Conservation (phyloP, 1,140 invertebrate species). For the Drosophila kikkawai region DNA sequence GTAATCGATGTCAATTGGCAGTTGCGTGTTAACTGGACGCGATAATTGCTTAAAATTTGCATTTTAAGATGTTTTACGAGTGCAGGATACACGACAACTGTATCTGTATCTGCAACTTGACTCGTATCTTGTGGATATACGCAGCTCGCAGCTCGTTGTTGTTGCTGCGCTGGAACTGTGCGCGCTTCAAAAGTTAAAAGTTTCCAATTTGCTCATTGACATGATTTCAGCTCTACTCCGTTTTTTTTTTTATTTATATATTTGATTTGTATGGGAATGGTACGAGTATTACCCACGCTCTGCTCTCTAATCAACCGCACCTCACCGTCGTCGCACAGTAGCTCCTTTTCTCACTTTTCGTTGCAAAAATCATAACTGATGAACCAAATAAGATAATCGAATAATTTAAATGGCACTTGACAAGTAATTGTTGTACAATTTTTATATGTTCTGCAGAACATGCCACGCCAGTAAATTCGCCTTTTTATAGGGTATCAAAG, state of each 20-base stretch:
- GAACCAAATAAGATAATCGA: too few species aligned
- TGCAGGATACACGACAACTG: conserved; percentile 3
- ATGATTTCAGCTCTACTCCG: conserved; percentile 52
- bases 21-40: conserved; percentile 42
- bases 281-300: conserved; percentile 47
- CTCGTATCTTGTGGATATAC: background rate
- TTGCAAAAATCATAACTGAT: too few species aligned
- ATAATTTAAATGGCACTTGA: too few species aligned
- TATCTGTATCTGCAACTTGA: background rate
- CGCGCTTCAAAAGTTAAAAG: conserved; percentile 47
- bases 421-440: too few species aligned
- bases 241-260: conserved; percentile 5
- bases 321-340: conserved; percentile 9
- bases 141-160: background rate
- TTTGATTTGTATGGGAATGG: conserved; percentile 9
- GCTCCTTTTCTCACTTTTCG: too few species aligned
- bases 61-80: background rate
- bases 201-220: conserved; percentile 76
- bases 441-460: too few species aligned
- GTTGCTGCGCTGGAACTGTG: conserved; percentile 6
- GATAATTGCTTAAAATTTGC: background rate
- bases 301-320: conserved; percentile 61
- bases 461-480: too few species aligned
- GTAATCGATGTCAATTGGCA: conserved; percentile 51
- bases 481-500: too few species aligned